Evolutionary conservation across 2,888 invertebrate genomes (phyloP), one percentile per base, ranked within the genome.

Genomic region (Yponomeuta malinellus): DNA sequence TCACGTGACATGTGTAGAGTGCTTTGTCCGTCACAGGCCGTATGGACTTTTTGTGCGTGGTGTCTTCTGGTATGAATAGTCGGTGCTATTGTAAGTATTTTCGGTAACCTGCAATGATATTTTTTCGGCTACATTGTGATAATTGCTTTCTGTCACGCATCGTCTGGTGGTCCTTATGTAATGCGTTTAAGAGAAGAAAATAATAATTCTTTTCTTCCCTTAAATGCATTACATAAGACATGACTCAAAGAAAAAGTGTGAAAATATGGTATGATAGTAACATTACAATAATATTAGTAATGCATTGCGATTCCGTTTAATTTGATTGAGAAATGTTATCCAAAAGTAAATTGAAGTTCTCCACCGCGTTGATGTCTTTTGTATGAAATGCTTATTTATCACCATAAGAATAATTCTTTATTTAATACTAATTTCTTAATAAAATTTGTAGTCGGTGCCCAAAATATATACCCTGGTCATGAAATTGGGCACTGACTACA

Each of bases 61-160:
- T 15, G 1, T 15, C 52, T 43, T 43, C 37, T 43, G 43, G 43
- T 43, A 43, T 15, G 52, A 59, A 59, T 15, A 59, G 15, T 59
- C 15, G 52, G 52, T 59, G 52, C 52, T 59, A 59, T 59, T 59
- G 52, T 59, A 59, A 59, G 73, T 70, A 74, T 78, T 80, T 81
- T 81, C 73, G 83, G 84, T 76, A 81, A 82, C 86, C 29, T 52
- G 52, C 59, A 68, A 68, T 52, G 48, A 48, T 9, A 67, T 43
- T 23, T 68, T 52, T 52, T 68, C 23, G 48, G 52, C 29, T 48
- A 68, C 2, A 48, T 52, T 12, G 29, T 12, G 48, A 33, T 68
- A 68, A 68, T 68, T 48, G 52, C 68, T 48, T 59, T 68, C 31
- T 68, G 68, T 68, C 68, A 68, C 68, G 68, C 65, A 65, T 65